A percentile compares a stretch with the other conserved stretches of the same genome.
These are phyloP conservation scores for Drosophila sucinea DNA, from an alignment of 1,140 invertebrate species.

Conservation along the genomic window DNA sequence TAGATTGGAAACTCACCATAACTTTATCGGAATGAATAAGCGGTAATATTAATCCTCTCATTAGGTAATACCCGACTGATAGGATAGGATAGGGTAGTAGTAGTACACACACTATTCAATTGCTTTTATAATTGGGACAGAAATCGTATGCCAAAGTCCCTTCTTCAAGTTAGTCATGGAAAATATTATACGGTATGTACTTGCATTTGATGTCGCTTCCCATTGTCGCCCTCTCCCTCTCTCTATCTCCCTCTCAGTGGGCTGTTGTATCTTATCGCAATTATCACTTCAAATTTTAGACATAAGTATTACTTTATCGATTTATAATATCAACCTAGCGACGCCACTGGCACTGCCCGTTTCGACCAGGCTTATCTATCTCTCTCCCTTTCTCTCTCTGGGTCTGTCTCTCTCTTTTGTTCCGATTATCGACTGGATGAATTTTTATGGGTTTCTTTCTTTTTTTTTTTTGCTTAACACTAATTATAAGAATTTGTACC, in stretches of 20 bases:
- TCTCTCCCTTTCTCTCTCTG: constrained; percentile 13
- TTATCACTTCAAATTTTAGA: constrained; percentile 6
- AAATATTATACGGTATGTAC: background rate
- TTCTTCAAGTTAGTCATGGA: background rate
- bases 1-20: background rate
- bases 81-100: background rate
- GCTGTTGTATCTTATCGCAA: constrained; percentile 7
- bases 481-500: constrained; percentile 51
- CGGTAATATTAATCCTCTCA: background rate
- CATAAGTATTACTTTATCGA: constrained; percentile 24
- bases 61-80: constrained; percentile 5
- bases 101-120: background rate
- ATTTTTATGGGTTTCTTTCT: constrained; percentile 29
- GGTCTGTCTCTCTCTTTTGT: constrained; percentile 18
- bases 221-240: background rate
- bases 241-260: background rate
- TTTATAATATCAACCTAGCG: constrained; percentile 29
- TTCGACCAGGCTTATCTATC: background rate
- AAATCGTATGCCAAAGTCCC: background rate
- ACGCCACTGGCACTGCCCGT: background rate
- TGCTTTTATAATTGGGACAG: background rate
- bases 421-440: constrained; percentile 29
- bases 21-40: background rate
- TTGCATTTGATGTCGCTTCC: background rate
- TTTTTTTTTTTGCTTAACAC: background rate